phyloP scores from a whole-genome alignment of 2,113 vertebrate species.

The Corythornis madagascariensis region DNA sequence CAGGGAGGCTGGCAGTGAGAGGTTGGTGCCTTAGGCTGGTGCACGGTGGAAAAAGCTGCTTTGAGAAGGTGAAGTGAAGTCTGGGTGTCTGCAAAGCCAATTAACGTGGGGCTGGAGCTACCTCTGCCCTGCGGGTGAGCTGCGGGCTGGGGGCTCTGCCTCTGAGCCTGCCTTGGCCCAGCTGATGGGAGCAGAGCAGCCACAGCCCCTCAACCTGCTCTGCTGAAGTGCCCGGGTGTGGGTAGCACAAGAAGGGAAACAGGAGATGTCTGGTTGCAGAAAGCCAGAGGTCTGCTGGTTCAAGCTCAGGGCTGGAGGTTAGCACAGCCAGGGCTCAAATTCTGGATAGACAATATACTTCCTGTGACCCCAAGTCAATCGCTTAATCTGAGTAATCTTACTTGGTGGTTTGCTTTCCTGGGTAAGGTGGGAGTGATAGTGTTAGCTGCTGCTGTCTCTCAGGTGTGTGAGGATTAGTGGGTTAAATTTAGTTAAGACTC shows the following conservation, averaged over 20 bases:
- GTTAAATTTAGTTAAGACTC: constrained; percentile 65
- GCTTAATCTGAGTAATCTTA: constrained; percentile 58
- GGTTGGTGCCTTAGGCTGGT: background rate
- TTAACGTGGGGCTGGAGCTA: background rate
- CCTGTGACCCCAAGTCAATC: constrained; percentile 33
- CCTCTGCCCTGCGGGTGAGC: background rate
- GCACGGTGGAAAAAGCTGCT: background rate
- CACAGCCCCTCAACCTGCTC: background rate
- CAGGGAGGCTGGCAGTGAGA: background rate
- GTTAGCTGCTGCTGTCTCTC: constrained; percentile 19
- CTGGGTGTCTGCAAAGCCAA: background rate
- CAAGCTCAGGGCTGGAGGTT: background rate
- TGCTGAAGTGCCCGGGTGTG: background rate
- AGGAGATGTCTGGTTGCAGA: background rate
- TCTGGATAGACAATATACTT: background rate
- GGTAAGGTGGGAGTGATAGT: constrained; percentile 18
- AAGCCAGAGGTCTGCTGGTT: background rate
- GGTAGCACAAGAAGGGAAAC: background rate
- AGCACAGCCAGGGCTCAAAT: background rate
- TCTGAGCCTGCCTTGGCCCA: background rate
- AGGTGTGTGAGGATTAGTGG: constrained; percentile 64
- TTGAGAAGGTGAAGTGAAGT: background rate
- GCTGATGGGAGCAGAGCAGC: background rate
- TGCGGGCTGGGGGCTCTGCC: background rate
- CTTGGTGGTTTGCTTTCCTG: constrained; percentile 25